Evolutionary conservation across 2,113 vertebrate species (phyloP).

Genomic region (Helogale parvula): DNA sequence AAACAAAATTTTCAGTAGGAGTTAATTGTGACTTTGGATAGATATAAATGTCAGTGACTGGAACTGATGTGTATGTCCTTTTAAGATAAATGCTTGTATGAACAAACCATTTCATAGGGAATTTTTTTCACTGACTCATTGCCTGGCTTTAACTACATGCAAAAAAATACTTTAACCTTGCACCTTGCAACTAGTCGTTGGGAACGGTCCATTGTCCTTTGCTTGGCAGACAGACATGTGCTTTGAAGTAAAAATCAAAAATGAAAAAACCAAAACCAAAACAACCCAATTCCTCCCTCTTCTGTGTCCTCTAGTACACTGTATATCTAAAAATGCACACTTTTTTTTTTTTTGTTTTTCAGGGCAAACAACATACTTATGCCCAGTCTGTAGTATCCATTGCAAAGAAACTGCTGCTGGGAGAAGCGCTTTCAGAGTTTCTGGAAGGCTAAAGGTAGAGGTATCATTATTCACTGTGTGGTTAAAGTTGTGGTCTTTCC

Average conservation of each 20-base stretch:
- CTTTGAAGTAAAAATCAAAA: neutral
- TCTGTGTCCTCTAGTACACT: neutral
- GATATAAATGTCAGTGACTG: constrained; percentile 78
- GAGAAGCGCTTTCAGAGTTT: constrained; percentile 34
- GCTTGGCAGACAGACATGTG: constrained; percentile 1
- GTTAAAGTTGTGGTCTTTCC: neutral
- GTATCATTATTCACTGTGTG: neutral
- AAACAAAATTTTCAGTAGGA: constrained; percentile 78
- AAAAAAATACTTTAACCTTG: constrained; percentile 33
- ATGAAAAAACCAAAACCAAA: neutral
- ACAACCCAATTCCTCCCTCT: neutral
- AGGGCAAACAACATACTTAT: neutral
- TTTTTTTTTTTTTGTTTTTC: neutral
- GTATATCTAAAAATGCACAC: neutral
- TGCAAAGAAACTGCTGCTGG: neutral
- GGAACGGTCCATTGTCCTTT: constrained; percentile 13
- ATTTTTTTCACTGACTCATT: constrained; percentile 73
- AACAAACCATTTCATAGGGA: constrained; percentile 78
- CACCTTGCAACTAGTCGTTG: constrained; percentile 11
- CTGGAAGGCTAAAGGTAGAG: neutral
- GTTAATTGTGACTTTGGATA: constrained; percentile 74
- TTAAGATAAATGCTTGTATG: constrained; percentile 77
- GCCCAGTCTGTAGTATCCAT: neutral
- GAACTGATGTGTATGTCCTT: constrained; percentile 81
- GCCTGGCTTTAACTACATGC: constrained; percentile 67